phyloP scores from a whole-genome alignment of 2,113 vertebrate genomes.

The Ceratotherium simum region DNA sequence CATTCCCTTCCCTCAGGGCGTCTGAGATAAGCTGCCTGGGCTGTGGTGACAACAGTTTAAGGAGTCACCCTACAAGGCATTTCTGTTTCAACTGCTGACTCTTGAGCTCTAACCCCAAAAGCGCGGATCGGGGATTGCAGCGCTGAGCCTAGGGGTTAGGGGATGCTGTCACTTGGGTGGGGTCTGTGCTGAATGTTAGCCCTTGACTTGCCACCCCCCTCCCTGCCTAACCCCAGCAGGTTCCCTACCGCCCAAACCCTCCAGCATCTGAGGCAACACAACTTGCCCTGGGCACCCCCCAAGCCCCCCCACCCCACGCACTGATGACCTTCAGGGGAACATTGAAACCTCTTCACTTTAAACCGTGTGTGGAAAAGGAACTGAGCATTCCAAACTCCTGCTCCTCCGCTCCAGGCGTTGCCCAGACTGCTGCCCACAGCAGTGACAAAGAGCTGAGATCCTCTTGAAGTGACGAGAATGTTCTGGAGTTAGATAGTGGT shows the following conservation, averaged over 20 bases:
- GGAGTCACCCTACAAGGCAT: too few species aligned
- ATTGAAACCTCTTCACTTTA: not conserved
- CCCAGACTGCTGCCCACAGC: not conserved
- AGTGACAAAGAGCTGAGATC: not conserved
- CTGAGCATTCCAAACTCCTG: not conserved
- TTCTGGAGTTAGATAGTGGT: not conserved
- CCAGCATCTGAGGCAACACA: not conserved
- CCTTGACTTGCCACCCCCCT: not conserved
- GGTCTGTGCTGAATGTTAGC: not conserved
- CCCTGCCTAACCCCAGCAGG: not conserved
- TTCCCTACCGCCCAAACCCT: not conserved
- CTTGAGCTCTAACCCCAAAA: not conserved
- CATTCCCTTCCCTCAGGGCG: not conserved
- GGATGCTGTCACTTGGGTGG: not conserved
- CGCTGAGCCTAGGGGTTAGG: not conserved
- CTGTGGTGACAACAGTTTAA: not conserved
- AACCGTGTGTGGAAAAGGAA: not conserved
- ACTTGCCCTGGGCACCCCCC: too few species aligned
- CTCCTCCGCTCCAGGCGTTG: accelerated
- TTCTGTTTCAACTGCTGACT: not conserved
- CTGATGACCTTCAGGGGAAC: not conserved
- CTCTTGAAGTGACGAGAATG: not conserved
- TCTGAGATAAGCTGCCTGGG: not conserved
- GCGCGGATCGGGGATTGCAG: not conserved
- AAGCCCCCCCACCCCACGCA: accelerated